A percentile compares a stretch with the other conserved stretches of the same genome.
Evolutionary conservation across 1,140 invertebrate species (phyloP).

Genomic region (Drosophila hydei): DNA sequence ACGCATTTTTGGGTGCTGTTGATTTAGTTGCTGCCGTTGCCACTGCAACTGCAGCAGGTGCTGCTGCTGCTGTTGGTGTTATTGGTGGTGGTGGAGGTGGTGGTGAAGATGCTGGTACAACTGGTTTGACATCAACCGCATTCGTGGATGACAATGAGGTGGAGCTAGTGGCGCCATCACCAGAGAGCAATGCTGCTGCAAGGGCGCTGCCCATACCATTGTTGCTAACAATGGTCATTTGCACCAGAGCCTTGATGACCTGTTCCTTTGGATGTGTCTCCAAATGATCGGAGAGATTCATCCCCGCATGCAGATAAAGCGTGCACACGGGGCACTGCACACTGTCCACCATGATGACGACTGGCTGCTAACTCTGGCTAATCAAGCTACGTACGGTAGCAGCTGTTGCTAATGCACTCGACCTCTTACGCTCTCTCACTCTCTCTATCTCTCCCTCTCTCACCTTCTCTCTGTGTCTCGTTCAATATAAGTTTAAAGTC

Average conservation of each 20-base stretch:
- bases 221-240: conserved; percentile 79
- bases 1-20: conserved; percentile 22
- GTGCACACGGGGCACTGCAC: conserved; percentile 92
- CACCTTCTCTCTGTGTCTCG: not conserved
- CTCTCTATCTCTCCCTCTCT: conserved; percentile 6
- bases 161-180: conserved; percentile 6
- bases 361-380: conserved; percentile 24
- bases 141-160: conserved; percentile 6
- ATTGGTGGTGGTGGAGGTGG: not conserved
- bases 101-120: conserved; percentile 28
- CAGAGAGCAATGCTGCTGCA: conserved; percentile 57
- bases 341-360: conserved; percentile 85
- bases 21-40: conserved; percentile 8
- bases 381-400: conserved; percentile 19
- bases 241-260: conserved; percentile 91
- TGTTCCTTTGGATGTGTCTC: conserved; percentile 94
- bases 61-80: conserved; percentile 2
- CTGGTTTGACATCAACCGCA: conserved; percentile 57
- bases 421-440: conserved; percentile 15
- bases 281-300: conserved; percentile 90
- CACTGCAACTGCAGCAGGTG: conserved; percentile 8
- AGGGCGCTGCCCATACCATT: conserved; percentile 50
- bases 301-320: conserved; percentile 91
- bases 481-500: conserved; percentile 55
- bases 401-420: conserved; percentile 8